Percentiles rank a stretch among this genome's conserved stretches.
Evolutionary conservation across 2,113 vertebrate genomes (phyloP).

Genomic region (Clarias gariepinus): DNA sequence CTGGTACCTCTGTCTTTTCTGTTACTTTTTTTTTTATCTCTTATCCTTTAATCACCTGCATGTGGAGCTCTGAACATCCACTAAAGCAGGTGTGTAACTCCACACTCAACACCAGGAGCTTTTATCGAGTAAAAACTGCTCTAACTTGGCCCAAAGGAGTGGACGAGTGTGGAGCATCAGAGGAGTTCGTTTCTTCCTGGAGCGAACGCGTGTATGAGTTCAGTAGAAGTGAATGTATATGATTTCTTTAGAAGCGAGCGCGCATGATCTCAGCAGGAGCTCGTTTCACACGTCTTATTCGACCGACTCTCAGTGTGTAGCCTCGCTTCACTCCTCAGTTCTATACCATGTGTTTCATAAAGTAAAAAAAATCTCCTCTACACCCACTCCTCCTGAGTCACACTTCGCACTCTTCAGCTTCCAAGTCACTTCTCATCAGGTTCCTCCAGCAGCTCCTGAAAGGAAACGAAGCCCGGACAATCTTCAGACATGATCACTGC

Average conservation of each 20-base stretch:
- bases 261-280: conserved; percentile 9
- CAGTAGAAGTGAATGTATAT: neutral
- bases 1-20: too few species aligned
- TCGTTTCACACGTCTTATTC: neutral
- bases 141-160: neutral
- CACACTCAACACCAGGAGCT: neutral
- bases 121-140: neutral
- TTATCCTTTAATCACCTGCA: too few species aligned
- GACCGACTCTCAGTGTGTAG: neutral
- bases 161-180: neutral
- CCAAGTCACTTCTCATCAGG: conserved; percentile 25
- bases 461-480: conserved; percentile 37
- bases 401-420: neutral
- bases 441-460: conserved; percentile 26
- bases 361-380: neutral
- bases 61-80: too few species aligned
- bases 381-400: neutral
- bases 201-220: neutral
- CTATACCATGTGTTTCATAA: neutral
- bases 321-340: neutral
- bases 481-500: conserved; percentile 46
- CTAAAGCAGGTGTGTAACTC: too few species aligned
- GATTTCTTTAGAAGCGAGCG: neutral
- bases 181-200: neutral
- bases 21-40: too few species aligned